A percentile compares a stretch with the other conserved stretches of the same genome.
Conservation (phyloP, 1,140 invertebrate genomes). For the Hyles vespertilio region DNA sequence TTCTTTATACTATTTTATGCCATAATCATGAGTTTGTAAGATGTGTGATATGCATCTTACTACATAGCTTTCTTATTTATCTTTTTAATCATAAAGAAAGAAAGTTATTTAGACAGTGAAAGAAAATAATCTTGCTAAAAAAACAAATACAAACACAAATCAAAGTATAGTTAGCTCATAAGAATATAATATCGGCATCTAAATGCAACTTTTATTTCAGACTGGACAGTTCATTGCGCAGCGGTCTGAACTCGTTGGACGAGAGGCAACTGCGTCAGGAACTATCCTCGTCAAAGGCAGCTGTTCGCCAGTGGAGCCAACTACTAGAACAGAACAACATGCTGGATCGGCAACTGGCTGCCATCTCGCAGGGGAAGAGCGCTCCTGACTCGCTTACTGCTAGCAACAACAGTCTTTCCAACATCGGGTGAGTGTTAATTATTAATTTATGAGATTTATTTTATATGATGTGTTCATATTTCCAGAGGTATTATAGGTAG, state of each 20-base stretch:
- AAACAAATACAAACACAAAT: no score
- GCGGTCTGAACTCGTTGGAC: constrained; percentile 70
- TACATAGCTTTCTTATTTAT: no score
- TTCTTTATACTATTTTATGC: no score
- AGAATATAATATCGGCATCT: neutral
- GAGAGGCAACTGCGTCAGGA: constrained; percentile 69
- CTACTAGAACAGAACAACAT: constrained; percentile 62
- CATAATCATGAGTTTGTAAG: no score
- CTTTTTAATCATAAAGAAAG: no score
- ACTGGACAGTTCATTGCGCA: constrained; percentile 69
- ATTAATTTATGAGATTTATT: neutral
- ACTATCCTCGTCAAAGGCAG: constrained; percentile 57
- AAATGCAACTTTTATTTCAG: constrained; percentile 24
- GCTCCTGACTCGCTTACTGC: constrained; percentile 51
- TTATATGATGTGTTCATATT: no score
- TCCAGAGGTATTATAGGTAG: no score
- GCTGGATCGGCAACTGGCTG: constrained; percentile 60
- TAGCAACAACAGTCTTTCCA: constrained; percentile 64
- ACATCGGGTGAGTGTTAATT: constrained; percentile 56
- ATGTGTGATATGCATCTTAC: no score
- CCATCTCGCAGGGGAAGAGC: constrained; percentile 61
- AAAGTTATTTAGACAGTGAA: no score
- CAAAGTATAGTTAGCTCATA: no score
- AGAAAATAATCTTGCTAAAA: no score
- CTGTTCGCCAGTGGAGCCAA: constrained; percentile 66